Percentiles rank a stretch among this genome's conserved stretches.
phyloP scores from a whole-genome alignment of 2,888 invertebrate species.

The Torymus tubicola region DNA sequence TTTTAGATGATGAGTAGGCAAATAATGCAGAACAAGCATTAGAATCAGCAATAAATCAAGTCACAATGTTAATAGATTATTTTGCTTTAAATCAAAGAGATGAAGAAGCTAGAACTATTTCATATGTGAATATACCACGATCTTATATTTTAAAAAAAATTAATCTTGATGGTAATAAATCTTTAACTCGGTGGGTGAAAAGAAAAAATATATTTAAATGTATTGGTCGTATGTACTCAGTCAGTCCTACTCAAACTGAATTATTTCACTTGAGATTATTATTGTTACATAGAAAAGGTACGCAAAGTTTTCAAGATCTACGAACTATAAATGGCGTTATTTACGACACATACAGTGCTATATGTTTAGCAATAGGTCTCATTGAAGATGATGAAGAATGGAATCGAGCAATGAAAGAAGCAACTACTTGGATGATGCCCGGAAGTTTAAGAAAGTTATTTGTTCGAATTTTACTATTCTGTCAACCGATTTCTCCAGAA shows the following conservation, averaged over 20 bases:
- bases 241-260: conserved; percentile 62
- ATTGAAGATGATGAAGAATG: conserved; percentile 55
- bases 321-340: conserved; percentile 61
- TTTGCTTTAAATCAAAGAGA: conserved; percentile 51
- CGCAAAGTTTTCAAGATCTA: conserved; percentile 59
- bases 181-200: conserved; percentile 1
- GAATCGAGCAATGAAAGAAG: conserved; percentile 71
- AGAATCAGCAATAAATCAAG: neutral
- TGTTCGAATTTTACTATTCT: no score
- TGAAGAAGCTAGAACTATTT: conserved; percentile 45
- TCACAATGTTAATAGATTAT: conserved; percentile 55
- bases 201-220: conserved; percentile 52
- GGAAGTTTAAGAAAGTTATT: neutral
- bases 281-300: no score
- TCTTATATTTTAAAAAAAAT: conserved; percentile 34
- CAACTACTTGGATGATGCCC: conserved; percentile 64
- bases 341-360: conserved; percentile 56
- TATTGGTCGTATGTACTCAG: conserved; percentile 63
- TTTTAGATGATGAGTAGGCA: conserved; percentile 1
- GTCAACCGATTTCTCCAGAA: neutral
- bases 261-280: no score
- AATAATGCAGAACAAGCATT: neutral
- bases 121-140: conserved; percentile 54
- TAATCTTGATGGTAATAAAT: conserved; percentile 3
- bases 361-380: conserved; percentile 47